Evolutionary conservation across 2,888 invertebrate genomes (phyloP).

Genomic region (Nowickia ferox): DNA sequence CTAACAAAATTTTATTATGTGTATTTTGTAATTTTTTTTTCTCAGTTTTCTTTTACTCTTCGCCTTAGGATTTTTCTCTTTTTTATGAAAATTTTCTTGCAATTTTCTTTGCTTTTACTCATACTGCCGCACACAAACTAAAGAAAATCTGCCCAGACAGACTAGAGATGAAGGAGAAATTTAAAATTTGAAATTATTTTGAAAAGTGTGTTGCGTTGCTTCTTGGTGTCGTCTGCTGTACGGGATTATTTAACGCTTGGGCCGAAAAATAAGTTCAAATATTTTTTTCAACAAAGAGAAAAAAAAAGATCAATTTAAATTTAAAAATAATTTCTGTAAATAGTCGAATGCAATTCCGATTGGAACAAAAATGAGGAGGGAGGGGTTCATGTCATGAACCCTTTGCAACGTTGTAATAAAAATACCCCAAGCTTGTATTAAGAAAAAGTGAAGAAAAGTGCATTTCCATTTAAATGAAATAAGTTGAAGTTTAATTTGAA

Average conservation of each 20-base stretch:
- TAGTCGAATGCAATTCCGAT: neutral
- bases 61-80: constrained; percentile 9
- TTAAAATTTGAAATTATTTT: constrained; percentile 60
- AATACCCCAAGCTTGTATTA: constrained; percentile 17
- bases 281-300: constrained; percentile 27
- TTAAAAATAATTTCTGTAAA: constrained; percentile 13
- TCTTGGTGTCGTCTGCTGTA: constrained; percentile 72
- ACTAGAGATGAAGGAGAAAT: constrained; percentile 53
- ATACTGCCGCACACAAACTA: constrained; percentile 3
- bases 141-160: constrained; percentile 61
- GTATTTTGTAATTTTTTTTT: neutral
- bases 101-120: constrained; percentile 33
- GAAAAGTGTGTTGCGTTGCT: constrained; percentile 73
- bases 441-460: constrained; percentile 58
- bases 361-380: constrained; percentile 35
- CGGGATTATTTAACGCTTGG: constrained; percentile 81
- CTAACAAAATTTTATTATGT: neutral
- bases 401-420: constrained; percentile 42
- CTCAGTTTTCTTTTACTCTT: constrained; percentile 11
- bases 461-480: constrained; percentile 60
- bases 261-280: constrained; percentile 52
- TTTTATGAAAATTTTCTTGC: constrained; percentile 32
- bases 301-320: constrained; percentile 28
- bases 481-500: constrained; percentile 49
- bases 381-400: constrained; percentile 36